A percentile compares a stretch with the other conserved stretches of the same genome.
These are phyloP conservation scores for Brachionus sp. DNA, from an alignment of 1,140 invertebrate species.

Conservation along the genomic window DNA sequence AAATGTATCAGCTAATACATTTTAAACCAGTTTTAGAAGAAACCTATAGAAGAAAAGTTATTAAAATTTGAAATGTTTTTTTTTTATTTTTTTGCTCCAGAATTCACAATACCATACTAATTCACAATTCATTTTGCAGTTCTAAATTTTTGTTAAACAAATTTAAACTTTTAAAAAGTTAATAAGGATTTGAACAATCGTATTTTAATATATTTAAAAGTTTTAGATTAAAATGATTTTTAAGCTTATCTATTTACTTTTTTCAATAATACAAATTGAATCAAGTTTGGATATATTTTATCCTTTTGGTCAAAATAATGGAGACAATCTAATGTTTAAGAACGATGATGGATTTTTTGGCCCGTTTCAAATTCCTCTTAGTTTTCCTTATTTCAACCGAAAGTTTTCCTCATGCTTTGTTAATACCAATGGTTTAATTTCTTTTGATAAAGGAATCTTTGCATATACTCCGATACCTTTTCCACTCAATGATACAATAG, in stretches of 20 bases:
- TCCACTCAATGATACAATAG: background rate
- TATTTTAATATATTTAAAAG: too few relatives aligned
- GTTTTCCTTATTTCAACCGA: background rate
- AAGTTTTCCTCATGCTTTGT: background rate
- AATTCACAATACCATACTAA: too few relatives aligned
- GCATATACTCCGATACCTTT: background rate
- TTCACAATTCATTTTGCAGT: too few relatives aligned
- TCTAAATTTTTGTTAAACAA: too few relatives aligned
- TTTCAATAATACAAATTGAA: too few relatives aligned
- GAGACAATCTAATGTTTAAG: background rate
- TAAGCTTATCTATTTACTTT: background rate
- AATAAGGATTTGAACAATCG: too few relatives aligned
- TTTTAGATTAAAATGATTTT: background rate
- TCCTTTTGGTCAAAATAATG: background rate
- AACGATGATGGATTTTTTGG: background rate
- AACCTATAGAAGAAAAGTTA: too few relatives aligned
- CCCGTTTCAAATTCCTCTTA: background rate
- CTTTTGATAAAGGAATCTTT: background rate
- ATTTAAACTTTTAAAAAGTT: too few relatives aligned
- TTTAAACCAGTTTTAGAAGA: too few relatives aligned
- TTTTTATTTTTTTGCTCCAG: too few relatives aligned
- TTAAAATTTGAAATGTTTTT: too few relatives aligned
- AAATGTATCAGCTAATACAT: too few relatives aligned
- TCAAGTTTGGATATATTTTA: background rate
- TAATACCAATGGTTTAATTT: background rate